Evolutionary conservation across 2,888 invertebrate species (phyloP).

Genomic region (Lycophotia porphyrea): DNA sequence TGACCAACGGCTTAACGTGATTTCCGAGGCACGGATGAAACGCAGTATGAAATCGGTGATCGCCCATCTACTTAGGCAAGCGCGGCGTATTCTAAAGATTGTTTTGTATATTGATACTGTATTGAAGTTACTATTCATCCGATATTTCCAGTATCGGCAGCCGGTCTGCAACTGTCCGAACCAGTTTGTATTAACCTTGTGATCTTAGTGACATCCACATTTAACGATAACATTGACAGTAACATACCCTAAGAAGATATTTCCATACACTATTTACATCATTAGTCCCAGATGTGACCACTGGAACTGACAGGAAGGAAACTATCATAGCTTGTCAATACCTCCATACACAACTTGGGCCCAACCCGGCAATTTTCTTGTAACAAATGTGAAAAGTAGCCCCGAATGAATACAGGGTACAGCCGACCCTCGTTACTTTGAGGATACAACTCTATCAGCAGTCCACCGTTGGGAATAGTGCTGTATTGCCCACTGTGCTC

Average conservation of each 20-base stretch:
- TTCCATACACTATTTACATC: not conserved
- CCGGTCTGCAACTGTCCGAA: not conserved
- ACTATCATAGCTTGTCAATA: not conserved
- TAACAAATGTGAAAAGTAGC: constrained; percentile 33
- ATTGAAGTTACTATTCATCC: not conserved
- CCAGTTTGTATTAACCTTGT: not conserved
- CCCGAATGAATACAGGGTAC: constrained; percentile 35
- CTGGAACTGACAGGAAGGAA: constrained; percentile 9
- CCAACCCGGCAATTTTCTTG: constrained; percentile 35
- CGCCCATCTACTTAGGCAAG: too few species aligned
- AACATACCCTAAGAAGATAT: not conserved
- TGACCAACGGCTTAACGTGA: too few species aligned
- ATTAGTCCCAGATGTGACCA: not conserved
- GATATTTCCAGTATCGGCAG: not conserved
- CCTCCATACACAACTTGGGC: not conserved
- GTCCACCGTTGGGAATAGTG: constrained; percentile 51
- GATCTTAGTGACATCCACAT: not conserved
- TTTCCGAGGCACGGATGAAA: too few species aligned
- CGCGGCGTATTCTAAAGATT: too few species aligned
- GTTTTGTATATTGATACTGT: not conserved
- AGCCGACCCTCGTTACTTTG: constrained; percentile 49
- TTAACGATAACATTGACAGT: not conserved
- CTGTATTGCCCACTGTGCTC: constrained; percentile 27
- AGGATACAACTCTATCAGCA: constrained; percentile 50
- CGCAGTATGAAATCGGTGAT: too few species aligned